These are phyloP conservation scores for Prietella phreatophila DNA, from an alignment of 2,113 vertebrate species.

Conservation along the genomic window DNA sequence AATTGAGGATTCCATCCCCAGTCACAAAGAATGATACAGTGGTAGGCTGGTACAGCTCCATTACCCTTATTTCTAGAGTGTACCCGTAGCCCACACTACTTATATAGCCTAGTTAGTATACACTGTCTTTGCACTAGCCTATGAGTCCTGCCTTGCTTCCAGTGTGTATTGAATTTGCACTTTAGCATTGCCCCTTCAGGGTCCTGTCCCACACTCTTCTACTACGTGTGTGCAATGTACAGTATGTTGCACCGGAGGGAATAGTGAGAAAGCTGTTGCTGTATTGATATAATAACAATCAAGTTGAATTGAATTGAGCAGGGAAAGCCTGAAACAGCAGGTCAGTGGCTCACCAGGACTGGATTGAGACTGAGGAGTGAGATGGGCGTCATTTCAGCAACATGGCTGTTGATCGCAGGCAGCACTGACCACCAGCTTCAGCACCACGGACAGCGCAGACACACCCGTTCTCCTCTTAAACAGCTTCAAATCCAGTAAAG, in stretches of 20 bases:
- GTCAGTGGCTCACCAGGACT: background rate
- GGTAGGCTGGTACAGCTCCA: background rate
- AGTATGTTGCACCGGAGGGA: background rate
- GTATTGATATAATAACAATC: background rate
- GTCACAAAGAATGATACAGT: background rate
- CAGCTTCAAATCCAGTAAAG: background rate
- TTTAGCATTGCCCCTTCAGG: background rate
- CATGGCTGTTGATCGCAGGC: background rate
- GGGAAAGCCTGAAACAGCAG: background rate
- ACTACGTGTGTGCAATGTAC: background rate
- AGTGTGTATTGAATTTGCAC: background rate
- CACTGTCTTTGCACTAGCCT: background rate
- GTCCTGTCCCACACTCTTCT: background rate
- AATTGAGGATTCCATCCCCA: no score
- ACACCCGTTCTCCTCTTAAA: background rate
- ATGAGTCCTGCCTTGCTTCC: background rate
- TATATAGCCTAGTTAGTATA: background rate
- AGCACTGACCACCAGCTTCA: constrained; percentile 29
- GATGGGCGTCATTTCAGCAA: background rate
- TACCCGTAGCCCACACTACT: no score
- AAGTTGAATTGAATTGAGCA: background rate
- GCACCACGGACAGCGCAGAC: constrained; percentile 38
- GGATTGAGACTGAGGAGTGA: background rate
- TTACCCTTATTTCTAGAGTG: background rate
- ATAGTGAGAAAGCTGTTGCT: background rate